Evolutionary conservation across 2,113 vertebrate species (phyloP).

Genomic region (Tychaedon coryphoeus): DNA sequence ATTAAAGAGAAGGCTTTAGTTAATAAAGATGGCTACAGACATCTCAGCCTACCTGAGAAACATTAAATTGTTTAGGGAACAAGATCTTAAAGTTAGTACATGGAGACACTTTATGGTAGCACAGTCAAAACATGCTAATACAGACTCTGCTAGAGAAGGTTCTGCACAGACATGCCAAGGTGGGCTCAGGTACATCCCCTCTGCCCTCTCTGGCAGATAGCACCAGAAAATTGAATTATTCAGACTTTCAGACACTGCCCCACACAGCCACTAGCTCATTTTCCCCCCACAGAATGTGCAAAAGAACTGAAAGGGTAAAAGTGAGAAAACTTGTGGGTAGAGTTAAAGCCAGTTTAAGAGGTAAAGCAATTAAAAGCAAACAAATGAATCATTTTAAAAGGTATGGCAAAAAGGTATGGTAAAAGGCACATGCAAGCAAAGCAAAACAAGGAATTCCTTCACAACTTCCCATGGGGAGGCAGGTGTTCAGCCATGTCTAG

Average conservation of each 20-base stretch:
- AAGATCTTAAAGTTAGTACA: not conserved
- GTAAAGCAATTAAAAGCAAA: not conserved
- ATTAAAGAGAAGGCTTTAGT: not conserved
- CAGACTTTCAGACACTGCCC: not conserved
- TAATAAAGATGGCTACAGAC: not conserved
- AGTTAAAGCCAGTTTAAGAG: not conserved
- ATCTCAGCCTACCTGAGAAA: not conserved
- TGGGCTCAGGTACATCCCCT: not conserved
- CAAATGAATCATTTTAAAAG: not conserved
- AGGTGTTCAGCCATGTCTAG: not conserved
- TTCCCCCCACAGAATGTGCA: fast-evolving
- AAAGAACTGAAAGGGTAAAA: not conserved
- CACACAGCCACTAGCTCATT: not conserved
- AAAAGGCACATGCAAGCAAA: not conserved
- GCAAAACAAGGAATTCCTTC: not conserved
- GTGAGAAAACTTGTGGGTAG: too few species aligned
- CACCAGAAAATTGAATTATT: not conserved
- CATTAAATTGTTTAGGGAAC: not conserved
- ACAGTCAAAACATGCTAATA: not conserved
- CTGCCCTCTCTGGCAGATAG: not conserved
- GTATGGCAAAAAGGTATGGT: too few species aligned
- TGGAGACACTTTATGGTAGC: not conserved
- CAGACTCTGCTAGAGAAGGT: not conserved
- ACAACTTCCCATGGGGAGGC: not conserved
- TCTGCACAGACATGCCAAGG: not conserved